Conservation (phyloP, 2,797 vertebrate species). For the Trachops cirrhosus region DNA sequence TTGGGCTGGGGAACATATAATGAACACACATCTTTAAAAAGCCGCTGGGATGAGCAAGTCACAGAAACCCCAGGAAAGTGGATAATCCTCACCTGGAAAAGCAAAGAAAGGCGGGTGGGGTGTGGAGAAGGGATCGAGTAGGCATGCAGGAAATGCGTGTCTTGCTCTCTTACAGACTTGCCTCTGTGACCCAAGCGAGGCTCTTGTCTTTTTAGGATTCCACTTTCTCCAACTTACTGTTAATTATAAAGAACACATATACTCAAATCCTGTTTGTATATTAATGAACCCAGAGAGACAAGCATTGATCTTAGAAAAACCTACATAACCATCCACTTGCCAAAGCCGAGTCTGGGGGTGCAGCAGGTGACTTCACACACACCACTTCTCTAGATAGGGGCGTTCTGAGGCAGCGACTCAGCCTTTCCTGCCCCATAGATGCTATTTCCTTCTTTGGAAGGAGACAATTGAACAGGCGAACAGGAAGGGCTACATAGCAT, state of each 20-base stretch:
- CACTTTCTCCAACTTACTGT: background rate
- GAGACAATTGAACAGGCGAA: background rate
- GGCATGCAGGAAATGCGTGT: background rate
- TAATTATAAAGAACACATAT: background rate
- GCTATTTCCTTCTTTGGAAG: background rate
- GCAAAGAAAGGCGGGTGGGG: background rate
- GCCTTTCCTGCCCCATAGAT: background rate
- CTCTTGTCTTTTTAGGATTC: background rate
- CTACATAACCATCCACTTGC: background rate
- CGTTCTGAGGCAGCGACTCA: background rate
- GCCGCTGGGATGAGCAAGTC: background rate
- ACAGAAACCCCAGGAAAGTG: background rate
- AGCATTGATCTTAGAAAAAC: background rate
- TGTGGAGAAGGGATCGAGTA: background rate
- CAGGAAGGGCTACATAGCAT: background rate
- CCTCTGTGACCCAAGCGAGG: background rate
- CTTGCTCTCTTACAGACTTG: background rate
- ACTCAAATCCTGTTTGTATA: background rate
- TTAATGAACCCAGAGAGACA: background rate
- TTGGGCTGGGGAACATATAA: background rate
- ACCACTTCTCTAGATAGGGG: background rate
- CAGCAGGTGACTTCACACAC: background rate
- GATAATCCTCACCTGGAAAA: background rate
- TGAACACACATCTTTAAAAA: constrained; percentile 48
- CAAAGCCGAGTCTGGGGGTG: background rate